A percentile compares a stretch with the other conserved stretches of the same genome.
Evolutionary conservation across 2,113 vertebrate genomes (phyloP).

Genomic region (Alosa alosa): DNA sequence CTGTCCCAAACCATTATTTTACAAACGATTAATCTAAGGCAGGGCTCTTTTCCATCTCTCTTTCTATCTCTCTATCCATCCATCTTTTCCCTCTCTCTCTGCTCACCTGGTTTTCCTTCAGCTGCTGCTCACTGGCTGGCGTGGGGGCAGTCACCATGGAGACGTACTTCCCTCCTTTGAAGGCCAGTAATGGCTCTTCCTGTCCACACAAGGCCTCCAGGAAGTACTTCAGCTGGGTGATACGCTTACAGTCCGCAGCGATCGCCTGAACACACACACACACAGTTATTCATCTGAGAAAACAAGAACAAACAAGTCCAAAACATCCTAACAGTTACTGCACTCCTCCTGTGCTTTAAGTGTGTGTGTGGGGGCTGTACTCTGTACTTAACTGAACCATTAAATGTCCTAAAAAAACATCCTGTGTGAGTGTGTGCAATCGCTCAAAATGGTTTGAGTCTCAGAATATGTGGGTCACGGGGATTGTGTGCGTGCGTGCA

Average conservation of each 20-base stretch:
- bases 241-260: conserved; percentile 96
- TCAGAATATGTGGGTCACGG: too few relatives aligned
- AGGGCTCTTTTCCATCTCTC: background rate
- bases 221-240: conserved; percentile 99
- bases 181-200: conserved; percentile 97
- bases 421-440: too few relatives aligned
- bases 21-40: too few relatives aligned
- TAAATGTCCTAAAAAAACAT: too few relatives aligned
- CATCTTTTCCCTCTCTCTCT: conserved; percentile 24
- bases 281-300: background rate
- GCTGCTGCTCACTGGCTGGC: conserved; percentile 80
- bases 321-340: too few relatives aligned
- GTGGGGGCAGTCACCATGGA: conserved; percentile 88
- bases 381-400: too few relatives aligned
- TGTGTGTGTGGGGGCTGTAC: background rate
- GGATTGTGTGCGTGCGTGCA: background rate
- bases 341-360: too few relatives aligned
- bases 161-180: conserved; percentile 98
- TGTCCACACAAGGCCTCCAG: conserved; percentile 98
- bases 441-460: too few relatives aligned
- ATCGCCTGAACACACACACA: conserved; percentile 74
- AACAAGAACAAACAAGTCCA: background rate
- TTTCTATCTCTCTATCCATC: background rate
- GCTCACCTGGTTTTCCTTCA: conserved; percentile 69
- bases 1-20: too few relatives aligned